A percentile compares a stretch with the other conserved stretches of the same genome.
Conservation (phyloP, 53 echinoderm and acorn worm genomes). For the Hippasteria phrygiana region DNA sequence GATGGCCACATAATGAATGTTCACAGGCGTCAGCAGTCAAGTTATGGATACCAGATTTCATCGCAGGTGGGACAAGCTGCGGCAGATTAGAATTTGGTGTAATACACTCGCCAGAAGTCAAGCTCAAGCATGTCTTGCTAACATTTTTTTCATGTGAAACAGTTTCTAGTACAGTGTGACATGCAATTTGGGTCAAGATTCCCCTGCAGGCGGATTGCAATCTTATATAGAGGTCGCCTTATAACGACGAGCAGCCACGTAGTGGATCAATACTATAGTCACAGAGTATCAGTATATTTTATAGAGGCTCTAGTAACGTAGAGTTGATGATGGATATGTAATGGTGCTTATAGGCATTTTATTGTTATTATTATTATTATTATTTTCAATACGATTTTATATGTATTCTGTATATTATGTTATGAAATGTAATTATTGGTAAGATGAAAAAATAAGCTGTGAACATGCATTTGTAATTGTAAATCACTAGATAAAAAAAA, state of each 20-base stretch:
- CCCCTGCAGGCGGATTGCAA: too few species aligned
- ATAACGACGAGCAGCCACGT: constrained; percentile 12
- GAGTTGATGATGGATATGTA: constrained; percentile 31
- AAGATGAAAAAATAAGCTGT: constrained; percentile 10
- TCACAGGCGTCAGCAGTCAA: too few species aligned
- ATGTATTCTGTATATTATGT: constrained; percentile 61
- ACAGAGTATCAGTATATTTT: not conserved
- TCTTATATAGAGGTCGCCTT: too few species aligned
- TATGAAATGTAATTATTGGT: constrained; percentile 61
- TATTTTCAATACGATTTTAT: constrained; percentile 38
- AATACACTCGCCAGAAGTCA: too few species aligned
- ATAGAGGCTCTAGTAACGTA: constrained; percentile 1
- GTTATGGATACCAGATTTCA: too few species aligned
- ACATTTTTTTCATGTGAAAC: too few species aligned
- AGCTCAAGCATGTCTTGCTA: too few species aligned
- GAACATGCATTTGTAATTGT: constrained; percentile 12
- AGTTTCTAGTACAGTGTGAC: too few species aligned
- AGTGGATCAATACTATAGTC: not conserved
- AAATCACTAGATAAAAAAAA: not conserved
- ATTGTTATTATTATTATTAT: constrained; percentile 31
- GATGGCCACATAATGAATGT: too few species aligned
- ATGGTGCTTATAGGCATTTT: constrained; percentile 60
- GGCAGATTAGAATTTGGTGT: too few species aligned
- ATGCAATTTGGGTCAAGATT: too few species aligned
- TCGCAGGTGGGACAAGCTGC: too few species aligned